Evolutionary conservation across 2,797 vertebrate genomes (phyloP), one percentile per base, ranked within the genome.

Genomic region (Schizopygopsis malacanthus): DNA sequence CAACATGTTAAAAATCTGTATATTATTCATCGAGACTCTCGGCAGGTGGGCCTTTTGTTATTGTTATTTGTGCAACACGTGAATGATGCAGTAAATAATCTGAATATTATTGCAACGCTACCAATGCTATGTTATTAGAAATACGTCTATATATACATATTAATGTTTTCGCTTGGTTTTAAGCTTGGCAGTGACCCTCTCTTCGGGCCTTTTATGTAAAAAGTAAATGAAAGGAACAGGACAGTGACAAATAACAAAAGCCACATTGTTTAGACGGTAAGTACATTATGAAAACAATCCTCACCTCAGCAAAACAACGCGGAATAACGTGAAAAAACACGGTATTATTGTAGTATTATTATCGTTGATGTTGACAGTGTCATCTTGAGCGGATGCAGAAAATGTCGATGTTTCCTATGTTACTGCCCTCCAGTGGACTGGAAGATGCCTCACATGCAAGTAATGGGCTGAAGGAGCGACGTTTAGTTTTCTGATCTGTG

Each of bases 31-130:
- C 72, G 3, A 33, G 15, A 69, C 12, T 78, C 37, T 84, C 73
- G 70, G 47, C 33, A 67, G 20, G 65, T 79, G 52, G 52, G 52
- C 67, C 61, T 54, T 77, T 77, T 73, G 73, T 52, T 84, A 16
- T 79, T 71, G 61, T 79, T 71, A 47, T 72, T 70, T 79, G 41
- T 63, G 43, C 28, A 83, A 76, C 83, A 85, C 83, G 76, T 79
- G 83, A 39, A 71, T 3, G 63, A 67, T 39, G 33, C n/a, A 28
- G 4, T 39, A 72, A 18, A 12, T 45, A 39, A 63, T 65, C 12
- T 33, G 13, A 76, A 52, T 50, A 52, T 25, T 52, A 61, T 0
- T 3, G 5, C 20, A 65, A 33, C 11, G 7, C 6, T 54, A 7
- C 8, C 12, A 67, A 7, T n/a, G 12, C 28, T 25, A 20, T 37